Base-by-base conservation (phyloP, 1,140 invertebrate species). In the Trichomalopsis sarcophagae region DNA sequence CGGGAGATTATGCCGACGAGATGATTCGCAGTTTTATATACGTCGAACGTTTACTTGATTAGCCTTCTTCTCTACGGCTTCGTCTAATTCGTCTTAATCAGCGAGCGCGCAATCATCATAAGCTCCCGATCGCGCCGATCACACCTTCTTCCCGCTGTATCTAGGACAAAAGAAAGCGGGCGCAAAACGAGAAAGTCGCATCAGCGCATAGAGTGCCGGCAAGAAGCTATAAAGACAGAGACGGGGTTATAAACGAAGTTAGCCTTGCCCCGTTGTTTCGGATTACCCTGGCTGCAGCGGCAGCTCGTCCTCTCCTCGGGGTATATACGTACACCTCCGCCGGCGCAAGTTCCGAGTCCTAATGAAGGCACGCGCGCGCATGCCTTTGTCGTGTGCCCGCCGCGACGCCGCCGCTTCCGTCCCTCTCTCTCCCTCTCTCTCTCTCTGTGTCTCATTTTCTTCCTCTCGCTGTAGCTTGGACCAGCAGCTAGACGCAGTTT, bases 361-460 rank as follows among this genome's bases (percentile, higher is more conserved):
- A 90, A 91, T 91, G 90, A 91, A 90, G 89, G 88, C 88, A 90
- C 89, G 89, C 89, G 88, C 87, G 68, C 68, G 23, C 23, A 81
- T 89, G 89, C 89, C 87, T 90, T 90, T 90, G 89, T 91, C 87
- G 88, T 69, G 82, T 79, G 71, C 84, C 82, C 69, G n/a, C 36
- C 55, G 7, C 55, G 7, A 27, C 55, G 14, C 62, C 14, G 47
- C 23, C 14, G 47, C 23, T 23, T 55, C 27, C 74, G 21, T 66
- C 36, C 17, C 36, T 75, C 73, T 9, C 33, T 75, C 55, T 13
- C 55, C 68, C 73, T 17, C 33, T 81, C 55, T 21, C 55, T 76
- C 84, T 81, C 84, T 81, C 3, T 36, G 33, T 6, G 3, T 36
- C 33, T 36, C 33, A 36, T 85, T 85, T 85, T 81, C 77, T 74